Evolutionary conservation across 2,113 vertebrate genomes (phyloP).

Genomic region (Tringa solitaria): DNA sequence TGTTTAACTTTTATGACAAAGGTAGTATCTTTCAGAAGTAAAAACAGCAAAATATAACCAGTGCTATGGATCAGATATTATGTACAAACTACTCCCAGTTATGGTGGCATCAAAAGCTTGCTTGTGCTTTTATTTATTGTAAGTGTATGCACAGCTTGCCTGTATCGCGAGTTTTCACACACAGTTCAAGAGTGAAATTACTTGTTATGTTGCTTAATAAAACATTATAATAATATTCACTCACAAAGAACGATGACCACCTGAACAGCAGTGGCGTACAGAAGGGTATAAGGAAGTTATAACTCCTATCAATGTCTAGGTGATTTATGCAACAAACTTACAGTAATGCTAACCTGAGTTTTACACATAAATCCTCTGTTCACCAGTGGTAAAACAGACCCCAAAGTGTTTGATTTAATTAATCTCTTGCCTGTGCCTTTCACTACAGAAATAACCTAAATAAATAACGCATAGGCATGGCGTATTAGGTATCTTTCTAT

Average conservation of each 20-base stretch:
- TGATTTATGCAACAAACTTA: slow-evolving; percentile 9
- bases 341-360: neutral
- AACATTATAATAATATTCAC: neutral
- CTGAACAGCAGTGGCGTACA: neutral
- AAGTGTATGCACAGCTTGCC: neutral
- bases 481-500: slow-evolving; percentile 60
- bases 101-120: neutral
- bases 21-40: neutral
- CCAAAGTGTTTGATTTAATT: slow-evolving; percentile 61
- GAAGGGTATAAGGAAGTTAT: neutral
- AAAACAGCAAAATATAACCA: neutral
- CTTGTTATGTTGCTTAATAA: neutral
- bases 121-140: neutral
- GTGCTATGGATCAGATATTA: neutral
- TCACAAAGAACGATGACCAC: neutral
- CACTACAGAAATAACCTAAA: slow-evolving; percentile 60
- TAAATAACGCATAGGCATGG: slow-evolving; percentile 67
- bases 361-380: slow-evolving; percentile 43
- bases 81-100: neutral
- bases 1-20: neutral
- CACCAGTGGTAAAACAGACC: slow-evolving; percentile 29
- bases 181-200: neutral
- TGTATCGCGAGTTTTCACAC: neutral
- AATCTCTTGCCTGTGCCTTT: slow-evolving; percentile 55
- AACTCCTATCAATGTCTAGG: neutral